Evolutionary conservation across 2,888 invertebrate genomes (phyloP), one percentile per base, ranked within the genome.

Genomic region (Liodrosophila aerea): DNA sequence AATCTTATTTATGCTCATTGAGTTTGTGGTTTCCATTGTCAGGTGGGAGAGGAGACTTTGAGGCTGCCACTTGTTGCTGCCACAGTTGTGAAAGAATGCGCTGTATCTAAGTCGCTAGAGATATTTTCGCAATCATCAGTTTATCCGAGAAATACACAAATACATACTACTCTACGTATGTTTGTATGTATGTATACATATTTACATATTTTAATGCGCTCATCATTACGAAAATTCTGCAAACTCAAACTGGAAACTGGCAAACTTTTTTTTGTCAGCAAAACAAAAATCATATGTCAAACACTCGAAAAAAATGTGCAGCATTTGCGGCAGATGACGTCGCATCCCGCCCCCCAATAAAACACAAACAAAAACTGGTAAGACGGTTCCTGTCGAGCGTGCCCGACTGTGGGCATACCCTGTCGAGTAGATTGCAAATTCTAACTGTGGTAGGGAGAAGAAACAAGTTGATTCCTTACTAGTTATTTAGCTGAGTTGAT

Each of bases 151-250:
- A 39, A 31, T 22, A 41, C 15, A 27, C 36, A 37, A 27, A 12
- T 30, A 13, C 31, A 53, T 45, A 37, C 30, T 29, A 40, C 4
- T 53, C 39, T 33, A 9, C 18, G 13, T 9, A n/a, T 3, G n/a
- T 37, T 2, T 16, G 9, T 36, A 9, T 16, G 3, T 36, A 15
- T 34, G 7, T 36, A 29, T 9, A 29, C 7, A 29, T 8, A 7
- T 29, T 9, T 8, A 16, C 16, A 16, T 56, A 62, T 71, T 73
- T 74, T 69, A 75, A 75, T 65, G 69, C 75, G 74, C 75, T 74
- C 74, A 73, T 80, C 80, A 83, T 78, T 78, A 76, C 78, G 83
- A 83, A 83, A 78, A 77, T 77, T 82, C 77, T 82, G 82, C 73
- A 53, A 82, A 74, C 64, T 62, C 59, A 61, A 73, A 60, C 66